Base-by-base conservation (phyloP, 2,797 vertebrate species). In the Coendou prehensilis region DNA sequence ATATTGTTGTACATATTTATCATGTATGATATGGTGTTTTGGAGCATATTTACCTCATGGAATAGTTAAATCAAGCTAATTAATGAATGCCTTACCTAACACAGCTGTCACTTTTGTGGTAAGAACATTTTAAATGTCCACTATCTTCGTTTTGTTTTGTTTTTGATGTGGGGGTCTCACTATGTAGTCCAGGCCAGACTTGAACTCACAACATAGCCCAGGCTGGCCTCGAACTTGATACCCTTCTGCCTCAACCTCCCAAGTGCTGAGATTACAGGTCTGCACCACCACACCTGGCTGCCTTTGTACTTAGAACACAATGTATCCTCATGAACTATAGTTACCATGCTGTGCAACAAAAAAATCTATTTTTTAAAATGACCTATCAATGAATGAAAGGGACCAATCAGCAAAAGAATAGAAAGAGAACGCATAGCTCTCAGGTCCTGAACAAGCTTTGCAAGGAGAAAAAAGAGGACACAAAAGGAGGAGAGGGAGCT, bases 361-460 rank as follows among this genome's bases (percentile, higher is more conserved):
- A 47, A 37, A 67, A 63, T 63, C 30, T 7, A 28, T 61, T 26
- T 69, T 57, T 69, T 30, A 67, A 69, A 96, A 82, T 67, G 67
- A 81, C 37, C 50, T 69, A 56, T 61, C 84, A 52, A n/a, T 5
- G 85, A 63, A 15, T 93, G 54, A 94, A 94, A 91, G 79, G 20
- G 33, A 67, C 26, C 11, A 6, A 59, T 57, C 91, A 94, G 47
- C 41, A 67, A 69, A 84, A 82, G 56, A 61, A 52, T 52, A 87
- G 63, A 47, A 79, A 83, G 37, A 75, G 52, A 28, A 50, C 47
- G 5, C 0, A 0, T 56, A 57, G 52, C 9, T n/a, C 73, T 85
- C 50, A 56, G 56, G 33, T 37, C 45, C 57, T 45, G 23, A 57
- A 52, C 28, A 30, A 76, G 79, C 45, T 73, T 84, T 26, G 52